Base-by-base conservation (phyloP, 1,140 invertebrate genomes). In the Octopus bimaculoides region DNA sequence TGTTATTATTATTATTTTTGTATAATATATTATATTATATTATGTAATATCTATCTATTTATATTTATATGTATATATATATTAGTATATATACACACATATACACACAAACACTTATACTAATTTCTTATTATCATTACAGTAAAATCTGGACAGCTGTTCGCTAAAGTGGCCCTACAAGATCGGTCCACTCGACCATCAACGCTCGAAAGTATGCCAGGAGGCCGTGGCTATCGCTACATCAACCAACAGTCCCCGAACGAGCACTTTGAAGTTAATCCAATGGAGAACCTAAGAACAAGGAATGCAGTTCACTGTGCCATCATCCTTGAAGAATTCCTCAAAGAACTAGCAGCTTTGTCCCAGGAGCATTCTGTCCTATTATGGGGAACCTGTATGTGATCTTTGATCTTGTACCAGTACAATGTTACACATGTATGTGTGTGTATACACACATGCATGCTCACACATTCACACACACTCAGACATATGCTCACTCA, bases 311-410 rank as follows among this genome's bases (percentile, higher is more conserved):
- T 95, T 4, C 90, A 95, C 79, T 95, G 95, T 90, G 95, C 95
- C n/a, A 93, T 98, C 5, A 89, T 98, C 77, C 90, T 98, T 76
- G 95, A 96, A 85, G 96, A 98, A 89, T 98, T 97, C 95, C 90
- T 97, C 0, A 96, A 97, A 90, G 96, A 98, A 91, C 90, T 98
- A 71, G 94, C 96, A 1, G 95, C 97, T 17, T 92, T 98, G 75
- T 94, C 95, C 80, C 95, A 97, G 90, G 96, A 98, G 90, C 96
- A 98, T 84, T 87, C 89, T 54, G 86, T 91, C 12, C 79, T 88
- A 52, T 66, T 78, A 26, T 73, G 78, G 17, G 84, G 85, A 71
- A 41, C 26, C 26, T 41, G 26, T 41, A 41, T 41, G 26, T 41
- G 26, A 41, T 41, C 26, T 41, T 41, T 41, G 26, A 41, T 41